Base-by-base conservation (phyloP, 2,888 invertebrate species). In the Erpobdella octoculata region DNA sequence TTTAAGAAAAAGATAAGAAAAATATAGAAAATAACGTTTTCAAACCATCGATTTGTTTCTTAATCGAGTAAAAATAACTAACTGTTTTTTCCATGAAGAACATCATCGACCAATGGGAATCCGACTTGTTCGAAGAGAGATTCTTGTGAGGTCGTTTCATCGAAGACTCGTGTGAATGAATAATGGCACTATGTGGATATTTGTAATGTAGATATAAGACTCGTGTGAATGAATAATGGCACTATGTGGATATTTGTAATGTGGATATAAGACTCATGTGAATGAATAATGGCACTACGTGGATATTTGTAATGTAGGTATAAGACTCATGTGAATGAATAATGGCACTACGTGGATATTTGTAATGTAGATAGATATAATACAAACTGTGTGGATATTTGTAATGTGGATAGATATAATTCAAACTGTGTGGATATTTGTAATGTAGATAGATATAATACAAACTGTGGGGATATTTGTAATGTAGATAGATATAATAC, bases 71-170 rank as follows among this genome's bases (percentile, higher is more conserved):
- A 65, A 21, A n/a, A 41, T 65, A 21, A 46, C 72, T 67, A 73
- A 75, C 92, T 92, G 84, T 94, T 96, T 83, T 90, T 91, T 21
- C 96, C 96, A 76, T 87, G 88, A 35, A 98, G 85, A 6, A 98
- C 84, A 76, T 86, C 86, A 69, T 92, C 89, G 0, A 97, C 89
- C 21, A 97, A 85, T 0, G 94, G 95, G 66, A 90, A 85, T 0
- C 92, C 91, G 0, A 93, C 89, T 78, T 88, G 86, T 74, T 90
- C 89, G 83, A 94, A 95, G 4, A 93, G 85, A 74, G 91, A 90
- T 80, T 89, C 89, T 80, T 99, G 98, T 0, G 87, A 84, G 0
- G 90, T 85, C 61, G 77, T 87, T 0, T 90, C 88, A 77, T 90
- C 89, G 85, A 96, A 97, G 38, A 97, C 90, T 79, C 89, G 88